A percentile compares a stretch with the other conserved stretches of the same genome.
Conservation (phyloP, 53 echinoderm and acorn worm species). For the Luidia sarsii region DNA sequence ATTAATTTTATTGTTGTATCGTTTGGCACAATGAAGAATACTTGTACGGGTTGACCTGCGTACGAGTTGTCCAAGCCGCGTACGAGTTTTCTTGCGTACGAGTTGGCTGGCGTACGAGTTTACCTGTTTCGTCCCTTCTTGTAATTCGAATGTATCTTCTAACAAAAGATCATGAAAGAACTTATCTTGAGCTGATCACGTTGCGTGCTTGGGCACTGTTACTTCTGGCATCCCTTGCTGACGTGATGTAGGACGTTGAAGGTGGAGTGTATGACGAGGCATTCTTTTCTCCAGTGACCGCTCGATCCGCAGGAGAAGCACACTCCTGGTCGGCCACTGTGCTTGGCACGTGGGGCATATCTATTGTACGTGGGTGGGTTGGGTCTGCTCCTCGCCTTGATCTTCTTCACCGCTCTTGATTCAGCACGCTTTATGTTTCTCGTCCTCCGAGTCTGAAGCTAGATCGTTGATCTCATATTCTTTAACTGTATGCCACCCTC, state of each 20-base stretch:
- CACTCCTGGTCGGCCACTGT: neutral
- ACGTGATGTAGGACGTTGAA: neutral
- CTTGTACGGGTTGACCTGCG: neutral
- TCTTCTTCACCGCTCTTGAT: neutral
- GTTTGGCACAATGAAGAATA: neutral
- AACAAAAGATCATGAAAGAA: neutral
- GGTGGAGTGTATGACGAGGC: neutral
- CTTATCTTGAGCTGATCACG: neutral
- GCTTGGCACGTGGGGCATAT: neutral
- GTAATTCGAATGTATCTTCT: neutral
- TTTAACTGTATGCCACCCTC: neutral
- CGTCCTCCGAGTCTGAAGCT: neutral
- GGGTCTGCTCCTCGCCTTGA: neutral
- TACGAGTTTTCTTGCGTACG: too few species aligned
- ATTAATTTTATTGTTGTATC: too few species aligned
- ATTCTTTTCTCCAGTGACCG: slow-evolving; percentile 57
- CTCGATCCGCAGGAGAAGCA: slow-evolving; percentile 51
- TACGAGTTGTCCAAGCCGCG: too few species aligned
- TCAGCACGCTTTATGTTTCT: neutral
- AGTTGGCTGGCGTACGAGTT: too few species aligned
- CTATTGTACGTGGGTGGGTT: neutral
- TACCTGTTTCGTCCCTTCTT: neutral
- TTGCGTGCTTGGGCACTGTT: neutral
- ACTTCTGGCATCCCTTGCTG: slow-evolving; percentile 2
- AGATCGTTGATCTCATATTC: neutral